phyloP scores from a whole-genome alignment of 2,797 vertebrate species.

The Parauchenoglanis ngamensis region DNA sequence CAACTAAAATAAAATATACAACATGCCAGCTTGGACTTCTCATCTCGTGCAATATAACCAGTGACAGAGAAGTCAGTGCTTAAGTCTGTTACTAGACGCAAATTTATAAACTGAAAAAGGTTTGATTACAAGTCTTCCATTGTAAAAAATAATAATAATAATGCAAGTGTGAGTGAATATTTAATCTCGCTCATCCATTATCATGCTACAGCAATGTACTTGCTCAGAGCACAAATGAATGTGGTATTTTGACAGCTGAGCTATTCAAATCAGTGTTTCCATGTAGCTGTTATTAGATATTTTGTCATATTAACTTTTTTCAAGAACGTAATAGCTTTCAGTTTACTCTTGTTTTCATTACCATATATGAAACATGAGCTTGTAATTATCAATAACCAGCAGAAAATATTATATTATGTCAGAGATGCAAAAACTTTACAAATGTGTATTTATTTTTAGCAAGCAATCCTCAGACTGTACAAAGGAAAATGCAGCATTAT shows the following conservation, averaged over 20 bases:
- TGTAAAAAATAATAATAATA: neutral
- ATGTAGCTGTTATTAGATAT: neutral
- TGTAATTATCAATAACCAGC: conserved; percentile 53
- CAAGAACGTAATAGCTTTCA: neutral
- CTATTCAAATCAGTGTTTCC: neutral
- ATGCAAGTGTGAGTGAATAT: neutral
- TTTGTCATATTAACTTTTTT: conserved; percentile 1
- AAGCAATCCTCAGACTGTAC: conserved; percentile 62
- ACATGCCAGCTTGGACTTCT: conserved; percentile 77
- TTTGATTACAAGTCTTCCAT: conserved; percentile 21
- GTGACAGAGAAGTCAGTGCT: conserved; percentile 31
- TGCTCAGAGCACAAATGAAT: conserved; percentile 5
- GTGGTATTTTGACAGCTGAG: neutral
- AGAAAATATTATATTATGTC: conserved; percentile 50
- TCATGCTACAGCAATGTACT: neutral
- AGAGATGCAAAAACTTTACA: conserved; percentile 48
- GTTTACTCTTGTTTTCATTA: conserved; percentile 28
- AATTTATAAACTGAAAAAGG: neutral
- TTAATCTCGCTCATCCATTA: neutral
- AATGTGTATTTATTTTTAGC: conserved; percentile 64
- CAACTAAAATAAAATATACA: conserved; percentile 33
- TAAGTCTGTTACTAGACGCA: neutral
- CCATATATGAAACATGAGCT: conserved; percentile 40
- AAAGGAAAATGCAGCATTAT: conserved; percentile 62
- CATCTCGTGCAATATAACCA: conserved; percentile 64